Evolutionary conservation across 2,888 invertebrate species (phyloP).

Genomic region (Rapana venosa): DNA sequence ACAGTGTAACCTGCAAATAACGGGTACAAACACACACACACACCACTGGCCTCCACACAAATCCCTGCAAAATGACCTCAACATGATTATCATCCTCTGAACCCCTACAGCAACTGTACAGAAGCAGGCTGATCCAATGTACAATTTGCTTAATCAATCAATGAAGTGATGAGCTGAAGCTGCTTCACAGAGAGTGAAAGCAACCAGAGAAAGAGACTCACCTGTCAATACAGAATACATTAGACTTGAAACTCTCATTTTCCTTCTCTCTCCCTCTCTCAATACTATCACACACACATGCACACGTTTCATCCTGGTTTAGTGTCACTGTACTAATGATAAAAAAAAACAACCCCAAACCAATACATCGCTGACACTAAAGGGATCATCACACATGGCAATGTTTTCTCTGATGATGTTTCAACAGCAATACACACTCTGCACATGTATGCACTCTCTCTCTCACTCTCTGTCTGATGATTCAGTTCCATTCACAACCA

Average conservation of each 20-base stretch:
- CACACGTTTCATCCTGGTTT: background rate
- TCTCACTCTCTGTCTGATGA: too few relatives aligned
- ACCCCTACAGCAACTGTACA: background rate
- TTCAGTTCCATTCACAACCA: too few relatives aligned
- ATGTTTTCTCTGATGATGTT: too few relatives aligned
- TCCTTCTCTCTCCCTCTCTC: too few relatives aligned
- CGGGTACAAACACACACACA: background rate
- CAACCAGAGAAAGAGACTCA: background rate
- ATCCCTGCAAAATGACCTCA: slow-evolving; percentile 10
- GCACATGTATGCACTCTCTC: too few relatives aligned
- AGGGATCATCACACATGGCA: too few relatives aligned
- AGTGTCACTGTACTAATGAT: too few relatives aligned
- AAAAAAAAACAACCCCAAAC: too few relatives aligned
- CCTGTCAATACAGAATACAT: background rate
- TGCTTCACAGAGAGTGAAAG: background rate
- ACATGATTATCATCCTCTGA: background rate
- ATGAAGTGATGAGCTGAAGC: background rate
- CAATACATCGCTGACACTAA: too few relatives aligned
- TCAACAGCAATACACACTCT: too few relatives aligned
- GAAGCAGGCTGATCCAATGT: slow-evolving; percentile 9
- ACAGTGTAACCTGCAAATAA: background rate
- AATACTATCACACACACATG: background rate
- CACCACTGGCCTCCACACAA: slow-evolving; percentile 17
- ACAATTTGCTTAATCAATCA: background rate
- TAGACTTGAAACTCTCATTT: too few relatives aligned